phyloP scores from a whole-genome alignment of 2,888 invertebrate genomes.

The Amphipyra berbera region DNA sequence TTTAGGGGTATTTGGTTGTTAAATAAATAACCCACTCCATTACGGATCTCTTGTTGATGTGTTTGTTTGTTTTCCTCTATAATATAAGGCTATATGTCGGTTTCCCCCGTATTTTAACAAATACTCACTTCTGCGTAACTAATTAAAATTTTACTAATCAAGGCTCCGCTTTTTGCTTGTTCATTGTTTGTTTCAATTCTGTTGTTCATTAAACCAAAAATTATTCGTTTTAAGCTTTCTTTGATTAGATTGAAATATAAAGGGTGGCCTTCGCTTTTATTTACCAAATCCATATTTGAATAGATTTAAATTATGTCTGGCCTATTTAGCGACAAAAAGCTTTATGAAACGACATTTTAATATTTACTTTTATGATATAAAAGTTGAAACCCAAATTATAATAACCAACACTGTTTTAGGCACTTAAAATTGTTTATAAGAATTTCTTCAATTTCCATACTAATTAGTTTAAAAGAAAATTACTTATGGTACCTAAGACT shows the following conservation, averaged over 20 bases:
- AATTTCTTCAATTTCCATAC: neutral
- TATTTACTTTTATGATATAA: neutral
- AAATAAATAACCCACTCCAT: no score
- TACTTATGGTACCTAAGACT: no score
- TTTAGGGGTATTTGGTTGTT: no score
- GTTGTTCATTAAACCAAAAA: conserved; percentile 7
- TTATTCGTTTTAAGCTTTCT: conserved; percentile 6
- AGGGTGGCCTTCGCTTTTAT: neutral
- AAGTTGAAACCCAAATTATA: neutral
- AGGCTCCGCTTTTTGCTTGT: conserved; percentile 3
- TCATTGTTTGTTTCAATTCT: conserved; percentile 18
- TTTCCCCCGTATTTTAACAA: neutral
- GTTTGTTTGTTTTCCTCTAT: neutral
- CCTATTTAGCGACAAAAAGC: no score
- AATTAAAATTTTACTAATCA: conserved; percentile 26
- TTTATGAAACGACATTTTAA: neutral
- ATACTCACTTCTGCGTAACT: conserved; percentile 16
- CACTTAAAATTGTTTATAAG: no score
- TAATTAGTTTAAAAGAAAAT: conserved; percentile 1
- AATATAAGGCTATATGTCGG: neutral
- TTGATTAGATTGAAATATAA: conserved; percentile 8
- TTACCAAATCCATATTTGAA: no score
- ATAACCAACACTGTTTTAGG: neutral
- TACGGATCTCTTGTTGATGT: no score
- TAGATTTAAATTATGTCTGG: no score